Conservation (phyloP, 2,797 vertebrate species). For the Lophotriccus pileatus region DNA sequence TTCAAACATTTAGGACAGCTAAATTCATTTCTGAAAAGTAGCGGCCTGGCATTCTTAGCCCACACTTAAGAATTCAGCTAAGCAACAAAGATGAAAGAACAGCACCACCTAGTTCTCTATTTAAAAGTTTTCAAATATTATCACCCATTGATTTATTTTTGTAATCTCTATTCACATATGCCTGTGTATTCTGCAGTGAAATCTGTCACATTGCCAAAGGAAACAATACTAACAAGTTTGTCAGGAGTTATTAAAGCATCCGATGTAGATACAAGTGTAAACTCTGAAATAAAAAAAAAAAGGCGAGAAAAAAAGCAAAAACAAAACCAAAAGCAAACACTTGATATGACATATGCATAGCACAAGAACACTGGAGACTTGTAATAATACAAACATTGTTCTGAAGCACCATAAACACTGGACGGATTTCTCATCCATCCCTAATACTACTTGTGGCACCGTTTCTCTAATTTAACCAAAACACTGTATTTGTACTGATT, state of each 20-base stretch:
- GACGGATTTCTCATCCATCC: not conserved
- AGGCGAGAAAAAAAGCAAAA: not conserved
- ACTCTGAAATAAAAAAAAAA: not conserved
- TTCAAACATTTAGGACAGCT: not conserved
- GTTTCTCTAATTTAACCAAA: not conserved
- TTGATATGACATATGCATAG: not conserved
- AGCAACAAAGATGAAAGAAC: conserved; percentile 76
- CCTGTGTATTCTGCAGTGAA: not conserved
- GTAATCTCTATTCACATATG: conserved; percentile 21
- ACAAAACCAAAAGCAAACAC: not conserved
- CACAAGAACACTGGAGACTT: not conserved
- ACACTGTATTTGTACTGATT: not conserved
- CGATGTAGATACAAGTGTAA: not conserved
- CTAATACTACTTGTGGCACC: not conserved
- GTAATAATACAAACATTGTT: not conserved
- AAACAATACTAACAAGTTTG: conserved; percentile 1
- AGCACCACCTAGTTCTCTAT: conserved; percentile 79
- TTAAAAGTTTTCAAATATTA: conserved; percentile 64
- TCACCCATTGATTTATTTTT: conserved; percentile 34
- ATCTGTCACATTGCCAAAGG: not conserved
- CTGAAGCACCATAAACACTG: not conserved
- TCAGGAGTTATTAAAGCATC: not conserved
- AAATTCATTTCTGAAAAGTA: not conserved
- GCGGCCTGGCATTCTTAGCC: conserved; percentile 19
- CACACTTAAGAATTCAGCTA: conserved; percentile 48